Percentiles rank a stretch among this genome's conserved stretches.
Conservation (phyloP, 2,888 invertebrate genomes). For the Drosophila stalkeri region DNA sequence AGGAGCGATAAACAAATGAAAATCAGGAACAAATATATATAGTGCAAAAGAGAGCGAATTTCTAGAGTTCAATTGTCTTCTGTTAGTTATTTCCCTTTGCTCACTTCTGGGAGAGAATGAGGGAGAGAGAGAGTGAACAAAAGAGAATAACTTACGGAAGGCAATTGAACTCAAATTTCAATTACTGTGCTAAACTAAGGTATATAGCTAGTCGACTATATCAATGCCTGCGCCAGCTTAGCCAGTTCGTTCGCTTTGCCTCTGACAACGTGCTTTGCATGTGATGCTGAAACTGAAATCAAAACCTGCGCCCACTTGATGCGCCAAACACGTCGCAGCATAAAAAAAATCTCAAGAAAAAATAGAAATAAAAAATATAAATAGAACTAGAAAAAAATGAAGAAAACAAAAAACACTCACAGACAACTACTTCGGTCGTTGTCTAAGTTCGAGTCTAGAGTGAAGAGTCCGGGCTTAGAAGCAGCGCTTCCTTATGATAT, state of each 20-base stretch:
- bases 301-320: conserved; percentile 63
- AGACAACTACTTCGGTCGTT: conserved; percentile 26
- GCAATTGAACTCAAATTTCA: not conserved
- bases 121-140: too few species aligned
- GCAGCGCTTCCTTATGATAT: conserved; percentile 41
- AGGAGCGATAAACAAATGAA: not conserved
- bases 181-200: conserved; percentile 2
- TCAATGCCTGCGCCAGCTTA: not conserved
- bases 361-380: not conserved
- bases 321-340: conserved; percentile 70
- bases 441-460: conserved; percentile 11
- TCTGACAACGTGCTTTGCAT: conserved; percentile 67
- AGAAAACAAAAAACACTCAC: not conserved
- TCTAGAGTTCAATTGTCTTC: too few species aligned
- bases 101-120: not conserved
- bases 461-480: conserved; percentile 32
- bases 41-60: not conserved
- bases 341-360: not conserved
- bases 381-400: not conserved
- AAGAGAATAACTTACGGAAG: not conserved
- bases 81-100: not conserved
- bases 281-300: conserved; percentile 40
- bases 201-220: conserved; percentile 5
- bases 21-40: too few species aligned
- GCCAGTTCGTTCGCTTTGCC: not conserved